Evolutionary conservation across 2,888 invertebrate genomes (phyloP), one percentile per base, ranked within the genome.

Genomic region (Hesperia comma): DNA sequence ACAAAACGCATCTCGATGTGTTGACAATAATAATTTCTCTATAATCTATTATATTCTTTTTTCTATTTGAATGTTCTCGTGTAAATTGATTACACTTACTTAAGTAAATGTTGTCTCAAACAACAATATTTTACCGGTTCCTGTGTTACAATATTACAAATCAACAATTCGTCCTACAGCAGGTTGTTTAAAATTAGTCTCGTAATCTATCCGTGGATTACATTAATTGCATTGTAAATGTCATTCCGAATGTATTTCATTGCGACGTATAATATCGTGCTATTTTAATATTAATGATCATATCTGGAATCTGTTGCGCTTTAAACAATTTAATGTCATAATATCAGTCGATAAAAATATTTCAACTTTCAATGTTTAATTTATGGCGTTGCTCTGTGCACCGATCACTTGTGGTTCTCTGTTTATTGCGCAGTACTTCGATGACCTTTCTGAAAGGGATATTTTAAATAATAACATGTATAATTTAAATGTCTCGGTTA

Each of bases 191-290:
- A 43, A 58, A 58, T 64, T 58, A 41, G 64, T 33, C 56, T 63
- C 58, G 58, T 64, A 58, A 58, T 64, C 53, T 57, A 64, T 64
- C 58, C 40, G 58, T 53, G 64, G 40, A 53, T 58, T 53, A 60
- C 54, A 54, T 66, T 66, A 66, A 66, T 66, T 60, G 60, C 66
- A 60, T 54, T 66, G 66, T 66, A 66, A 66, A 66, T 66, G 66
- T 66, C 66, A 54, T 46, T 53, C 60, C 60, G 46, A 66, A 54
- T 54, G 37, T 60, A 54, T 66, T 54, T 60, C 53, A 60, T 54
- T 43, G 15, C 60, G 21, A 54, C 49, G 49, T 43, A 46, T 63
- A 53, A 66, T 64, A 32, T 66, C 60, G 41, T 54, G 60, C 53
- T 41, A 64, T 54, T 54, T 66, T 64, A 53, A 64, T 64, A 64